Base-by-base conservation (phyloP, 2,113 vertebrate species). In the Rhagologus leucostigma region DNA sequence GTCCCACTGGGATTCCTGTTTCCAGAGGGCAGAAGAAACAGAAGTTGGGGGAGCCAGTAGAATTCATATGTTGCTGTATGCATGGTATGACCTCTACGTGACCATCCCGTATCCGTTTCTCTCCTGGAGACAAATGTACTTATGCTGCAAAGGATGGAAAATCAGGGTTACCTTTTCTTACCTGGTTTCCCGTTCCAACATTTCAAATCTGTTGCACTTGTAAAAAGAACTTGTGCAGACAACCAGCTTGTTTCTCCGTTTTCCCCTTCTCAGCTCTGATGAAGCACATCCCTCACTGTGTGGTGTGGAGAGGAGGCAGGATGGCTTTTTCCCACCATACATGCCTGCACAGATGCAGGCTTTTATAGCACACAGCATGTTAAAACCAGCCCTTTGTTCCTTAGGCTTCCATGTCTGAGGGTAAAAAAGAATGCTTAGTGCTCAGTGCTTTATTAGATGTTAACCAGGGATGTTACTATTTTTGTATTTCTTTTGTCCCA, bases 401-500 rank as follows among this genome's bases (percentile, higher is more conserved):
- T 62, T 64, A 83, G 49, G 20, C n/a, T 95, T 91, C 75, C 44
- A 18, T 24, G 35, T 68, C 15, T 60, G 67, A 83, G 42, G 30
- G 27, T 57, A 32, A 47, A 53, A 78, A 81, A 37, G 12, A 76
- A 47, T 24, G 16, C 23, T 32, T 41, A 53, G 19, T 65, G 35
- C 37, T 93, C 24, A 30, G 41, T 50, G 68, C 26, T 84, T 32
- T 7, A 16, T 84, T 39, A 77, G 46, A 11, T 37, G 33, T 55
- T 46, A 69, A 68, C 13, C 17, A 24, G 30, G 35, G 44, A 27
- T 52, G 49, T 96, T 87, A 92, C 67, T 46, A 17, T 39, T 83
- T 92, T 56, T 94, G 6, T 79, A 14, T 94, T 90, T 90, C 67
- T 88, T 95, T 78, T 94, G 35, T 94, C 70, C 68, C 46, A 94